Base-by-base conservation (phyloP, 37 sponge, comb jelly and placozoan species). In the Halichondria panicea region DNA sequence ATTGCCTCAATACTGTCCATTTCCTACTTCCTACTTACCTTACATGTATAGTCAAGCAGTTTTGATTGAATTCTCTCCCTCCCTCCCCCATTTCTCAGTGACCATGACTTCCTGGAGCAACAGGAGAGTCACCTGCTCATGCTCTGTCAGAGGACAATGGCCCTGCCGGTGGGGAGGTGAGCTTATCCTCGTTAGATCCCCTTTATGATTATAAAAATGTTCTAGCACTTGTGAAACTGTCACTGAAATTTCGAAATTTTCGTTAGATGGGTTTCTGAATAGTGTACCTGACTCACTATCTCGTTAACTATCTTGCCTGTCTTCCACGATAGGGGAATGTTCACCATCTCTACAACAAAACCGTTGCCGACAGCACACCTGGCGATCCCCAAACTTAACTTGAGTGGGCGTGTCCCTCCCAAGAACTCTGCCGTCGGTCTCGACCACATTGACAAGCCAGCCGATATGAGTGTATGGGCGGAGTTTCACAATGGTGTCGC, bases 401-500 rank as follows among this genome's bases (percentile, higher is more conserved):
- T 90, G n/a, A 80, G 82, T 38, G 95, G 95, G 12, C 61, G 85
- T 11, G 81, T 75, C 3, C 91, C 84, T 35, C 84, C 87, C 0
- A 87, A 81, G 36, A 91, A 91, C 39, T 31, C 88, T 19, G 71
- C 91, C 19, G 76, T 97, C 39, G 83, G 68, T 9, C 60, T 90
- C 66, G 95, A 94, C 44, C 82, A 82, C 73, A 71, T 89, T 18
- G 88, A 88, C 18, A 91, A 81, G 35, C 95, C 94, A 24, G 60
- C 77, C 43, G 55, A 84, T 62, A 91, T 95, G 91, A 74, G 63
- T 6, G 55, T 53, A 24, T 98, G 99, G 99, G 77, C 93, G 15
- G 75, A 80, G 72, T 98, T 98, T 55, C 95, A 98, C 72, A 98
- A 95, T 85, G 96, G 95, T n/a, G 99, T 95, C 2, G 99, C 99